A percentile compares a stretch with the other conserved stretches of the same genome.
Conservation (phyloP, 1,140 invertebrate species). For the Tachypleus tridentatus region DNA sequence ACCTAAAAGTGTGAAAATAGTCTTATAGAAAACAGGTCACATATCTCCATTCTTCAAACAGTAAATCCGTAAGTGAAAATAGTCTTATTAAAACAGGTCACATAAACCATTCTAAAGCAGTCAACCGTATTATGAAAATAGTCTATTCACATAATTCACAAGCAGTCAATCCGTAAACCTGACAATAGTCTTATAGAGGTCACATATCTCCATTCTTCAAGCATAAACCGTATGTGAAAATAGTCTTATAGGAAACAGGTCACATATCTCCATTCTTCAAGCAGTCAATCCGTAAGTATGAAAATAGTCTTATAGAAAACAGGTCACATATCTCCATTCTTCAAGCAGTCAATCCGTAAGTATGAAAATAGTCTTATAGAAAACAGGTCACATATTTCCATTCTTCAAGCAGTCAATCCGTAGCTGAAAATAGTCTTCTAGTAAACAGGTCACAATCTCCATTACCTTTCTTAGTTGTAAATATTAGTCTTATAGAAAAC, state of each 20-base stretch:
- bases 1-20: background rate
- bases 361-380: conserved; percentile 20
- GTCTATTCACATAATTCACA: too few relatives aligned
- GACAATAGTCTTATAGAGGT: background rate
- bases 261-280: conserved; percentile 45
- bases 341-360: conserved; percentile 45
- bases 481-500: too few relatives aligned
- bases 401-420: too few relatives aligned
- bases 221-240: conserved; percentile 37
- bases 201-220: conserved; percentile 45
- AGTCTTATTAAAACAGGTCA: conserved; percentile 4
- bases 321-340: conserved; percentile 42
- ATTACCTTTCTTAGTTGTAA: too few relatives aligned
- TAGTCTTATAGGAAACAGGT: background rate
- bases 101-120: conserved; percentile 45
- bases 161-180: background rate
- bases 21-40: conserved; percentile 17
- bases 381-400: too few relatives aligned
- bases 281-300: conserved; percentile 40
- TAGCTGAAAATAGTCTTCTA: background rate
- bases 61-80: conserved; percentile 37
- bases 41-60: conserved; percentile 46
- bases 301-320: background rate
- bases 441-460: conserved; percentile 35
- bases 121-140: conserved; percentile 34